Conservation (phyloP, 92 coral and sea anemone species). For the Actinernus sp. region DNA sequence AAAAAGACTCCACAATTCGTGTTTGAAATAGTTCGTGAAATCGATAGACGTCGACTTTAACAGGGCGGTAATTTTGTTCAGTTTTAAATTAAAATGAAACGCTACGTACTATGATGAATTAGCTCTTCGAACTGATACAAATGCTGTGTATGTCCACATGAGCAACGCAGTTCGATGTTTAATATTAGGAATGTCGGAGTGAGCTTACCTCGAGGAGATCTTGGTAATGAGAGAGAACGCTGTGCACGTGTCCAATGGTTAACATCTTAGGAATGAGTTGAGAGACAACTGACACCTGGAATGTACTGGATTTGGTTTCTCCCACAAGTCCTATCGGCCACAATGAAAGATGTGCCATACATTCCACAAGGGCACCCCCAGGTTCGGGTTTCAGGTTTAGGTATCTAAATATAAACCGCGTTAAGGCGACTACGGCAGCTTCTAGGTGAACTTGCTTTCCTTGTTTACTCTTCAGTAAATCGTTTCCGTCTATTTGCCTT, state of each 20-base stretch:
- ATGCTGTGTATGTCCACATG: no score
- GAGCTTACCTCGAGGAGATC: conserved; percentile 22
- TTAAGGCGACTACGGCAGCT: conserved; percentile 73
- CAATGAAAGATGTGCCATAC: conserved; percentile 80
- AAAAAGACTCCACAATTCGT: no score
- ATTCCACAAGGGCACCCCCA: conserved; percentile 40
- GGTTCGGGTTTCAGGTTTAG: conserved; percentile 79
- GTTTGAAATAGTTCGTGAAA: no score
- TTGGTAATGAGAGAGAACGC: conserved; percentile 43
- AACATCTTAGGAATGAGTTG: conserved; percentile 37
- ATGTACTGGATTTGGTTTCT: not conserved
- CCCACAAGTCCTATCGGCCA: conserved; percentile 77
- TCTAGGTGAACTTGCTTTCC: conserved; percentile 23
- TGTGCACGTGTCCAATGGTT: conserved; percentile 38
- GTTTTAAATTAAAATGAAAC: no score
- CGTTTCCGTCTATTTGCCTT: conserved; percentile 14
- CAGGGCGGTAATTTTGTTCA: no score
- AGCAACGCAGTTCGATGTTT: no score
- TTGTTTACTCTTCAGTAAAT: conserved; percentile 2
- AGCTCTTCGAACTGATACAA: no score
- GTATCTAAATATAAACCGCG: conserved; percentile 93
- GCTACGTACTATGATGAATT: no score
- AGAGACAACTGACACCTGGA: conserved; percentile 3
- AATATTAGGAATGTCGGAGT: no score
- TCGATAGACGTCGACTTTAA: no score